Percentiles rank a stretch among this genome's conserved stretches.
Conservation (phyloP, 2,113 vertebrate species). For the Leucopsar rothschildi region DNA sequence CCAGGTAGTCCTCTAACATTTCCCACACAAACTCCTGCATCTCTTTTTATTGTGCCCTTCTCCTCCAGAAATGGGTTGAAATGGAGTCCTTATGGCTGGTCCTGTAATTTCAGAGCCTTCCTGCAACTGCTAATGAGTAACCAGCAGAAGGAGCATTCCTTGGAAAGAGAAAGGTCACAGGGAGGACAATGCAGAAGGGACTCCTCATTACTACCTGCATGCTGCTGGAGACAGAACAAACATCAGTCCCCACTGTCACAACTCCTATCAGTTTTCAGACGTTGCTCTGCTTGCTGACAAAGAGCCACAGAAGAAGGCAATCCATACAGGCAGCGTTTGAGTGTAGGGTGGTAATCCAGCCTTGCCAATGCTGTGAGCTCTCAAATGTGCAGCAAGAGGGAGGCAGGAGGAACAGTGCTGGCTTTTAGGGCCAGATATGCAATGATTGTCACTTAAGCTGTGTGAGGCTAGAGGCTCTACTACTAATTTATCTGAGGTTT, state of each 20-base stretch:
- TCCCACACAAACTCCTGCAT: background rate
- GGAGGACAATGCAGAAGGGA: background rate
- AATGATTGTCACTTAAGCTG: background rate
- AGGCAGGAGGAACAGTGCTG: background rate
- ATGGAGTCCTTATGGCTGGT: background rate
- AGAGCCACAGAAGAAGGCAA: background rate
- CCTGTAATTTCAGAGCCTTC: background rate
- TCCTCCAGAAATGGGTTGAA: background rate
- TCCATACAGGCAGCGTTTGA: background rate
- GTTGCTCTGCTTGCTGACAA: background rate
- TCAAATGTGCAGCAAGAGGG: background rate
- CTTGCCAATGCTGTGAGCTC: background rate
- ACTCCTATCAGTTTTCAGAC: background rate
- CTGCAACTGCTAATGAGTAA: background rate
- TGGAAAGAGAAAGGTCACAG: background rate
- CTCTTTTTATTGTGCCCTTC: background rate
- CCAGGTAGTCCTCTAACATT: background rate
- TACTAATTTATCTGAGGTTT: background rate
- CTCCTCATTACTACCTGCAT: rapidly evolving
- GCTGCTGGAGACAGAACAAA: background rate
- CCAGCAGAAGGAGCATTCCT: background rate
- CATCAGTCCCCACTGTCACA: background rate
- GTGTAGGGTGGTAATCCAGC: background rate
- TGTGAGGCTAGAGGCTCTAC: background rate
- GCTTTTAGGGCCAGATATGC: background rate